Conservation (phyloP, 2,888 invertebrate species). For the Microplitis manilae region DNA sequence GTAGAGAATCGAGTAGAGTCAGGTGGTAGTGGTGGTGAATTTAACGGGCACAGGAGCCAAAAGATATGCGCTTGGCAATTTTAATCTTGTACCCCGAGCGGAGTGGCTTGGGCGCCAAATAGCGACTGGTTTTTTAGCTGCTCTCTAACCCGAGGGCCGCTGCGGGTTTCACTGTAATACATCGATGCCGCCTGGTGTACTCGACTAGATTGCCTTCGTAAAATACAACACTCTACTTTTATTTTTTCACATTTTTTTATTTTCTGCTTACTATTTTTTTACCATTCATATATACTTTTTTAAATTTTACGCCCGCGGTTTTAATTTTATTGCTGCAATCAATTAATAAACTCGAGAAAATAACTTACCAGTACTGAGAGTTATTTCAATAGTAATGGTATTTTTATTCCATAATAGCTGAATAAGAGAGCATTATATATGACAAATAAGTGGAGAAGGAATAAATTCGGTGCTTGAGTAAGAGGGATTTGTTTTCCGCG, state of each 20-base stretch:
- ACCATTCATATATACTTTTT: constrained; percentile 14
- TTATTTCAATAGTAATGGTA: too few relatives aligned
- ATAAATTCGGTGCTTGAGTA: neutral
- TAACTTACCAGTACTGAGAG: too few relatives aligned
- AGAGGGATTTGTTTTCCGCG: neutral
- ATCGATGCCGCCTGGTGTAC: constrained; percentile 39
- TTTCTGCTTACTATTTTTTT: constrained; percentile 4
- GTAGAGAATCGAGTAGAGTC: constrained; percentile 2
- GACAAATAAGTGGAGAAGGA: neutral
- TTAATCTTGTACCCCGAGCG: constrained; percentile 36
- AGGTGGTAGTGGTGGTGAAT: constrained; percentile 18
- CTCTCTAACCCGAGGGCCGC: constrained; percentile 21
- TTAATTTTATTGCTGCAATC: neutral
- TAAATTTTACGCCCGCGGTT: neutral
- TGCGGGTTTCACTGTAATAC: constrained; percentile 35
- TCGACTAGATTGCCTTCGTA: constrained; percentile 39
- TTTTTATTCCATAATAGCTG: too few relatives aligned
- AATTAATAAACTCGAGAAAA: neutral
- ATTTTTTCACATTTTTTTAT: constrained; percentile 1
- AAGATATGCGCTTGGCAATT: constrained; percentile 38
- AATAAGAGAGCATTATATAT: neutral
- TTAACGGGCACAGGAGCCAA: constrained; percentile 25
- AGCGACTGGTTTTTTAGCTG: neutral
- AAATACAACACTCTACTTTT: constrained; percentile 28
- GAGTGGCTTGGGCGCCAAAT: neutral